These are phyloP conservation scores for Pimephales promelas DNA, from an alignment of 2,113 vertebrate species.

Conservation along the genomic window DNA sequence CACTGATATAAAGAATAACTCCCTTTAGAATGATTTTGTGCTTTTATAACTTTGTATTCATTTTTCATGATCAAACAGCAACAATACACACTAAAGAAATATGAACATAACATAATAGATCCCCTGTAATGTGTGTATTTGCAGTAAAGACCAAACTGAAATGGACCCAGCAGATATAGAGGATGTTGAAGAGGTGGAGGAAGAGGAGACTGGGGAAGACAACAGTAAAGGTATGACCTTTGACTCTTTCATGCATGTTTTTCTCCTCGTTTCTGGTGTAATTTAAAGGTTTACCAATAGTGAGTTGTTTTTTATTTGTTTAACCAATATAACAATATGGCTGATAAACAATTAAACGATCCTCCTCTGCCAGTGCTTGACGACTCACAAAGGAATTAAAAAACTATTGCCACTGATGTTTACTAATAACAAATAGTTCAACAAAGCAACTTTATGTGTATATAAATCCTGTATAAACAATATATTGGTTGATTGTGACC, in stretches of 20 bases:
- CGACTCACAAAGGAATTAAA: no score
- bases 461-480: neutral
- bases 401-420: neutral
- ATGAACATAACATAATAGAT: no score
- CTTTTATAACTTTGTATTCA: no score
- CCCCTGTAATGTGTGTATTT: slow-evolving; percentile 43
- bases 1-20: no score
- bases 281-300: neutral
- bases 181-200: slow-evolving; percentile 97
- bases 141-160: slow-evolving; percentile 95
- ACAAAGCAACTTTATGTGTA: neutral
- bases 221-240: slow-evolving; percentile 89
- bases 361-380: no score
- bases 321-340: neutral
- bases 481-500: neutral
- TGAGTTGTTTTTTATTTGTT: neutral
- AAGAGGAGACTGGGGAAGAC: slow-evolving; percentile 92
- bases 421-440: neutral
- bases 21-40: no score
- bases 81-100: no score
- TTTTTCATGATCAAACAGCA: no score
- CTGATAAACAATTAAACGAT: no score
- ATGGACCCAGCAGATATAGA: slow-evolving; percentile 98
- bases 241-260: neutral
- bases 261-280: neutral